Percentiles rank a stretch among this genome's conserved stretches.
phyloP scores from a whole-genome alignment of 2,888 invertebrate genomes.

The Dioctria rufipes region DNA sequence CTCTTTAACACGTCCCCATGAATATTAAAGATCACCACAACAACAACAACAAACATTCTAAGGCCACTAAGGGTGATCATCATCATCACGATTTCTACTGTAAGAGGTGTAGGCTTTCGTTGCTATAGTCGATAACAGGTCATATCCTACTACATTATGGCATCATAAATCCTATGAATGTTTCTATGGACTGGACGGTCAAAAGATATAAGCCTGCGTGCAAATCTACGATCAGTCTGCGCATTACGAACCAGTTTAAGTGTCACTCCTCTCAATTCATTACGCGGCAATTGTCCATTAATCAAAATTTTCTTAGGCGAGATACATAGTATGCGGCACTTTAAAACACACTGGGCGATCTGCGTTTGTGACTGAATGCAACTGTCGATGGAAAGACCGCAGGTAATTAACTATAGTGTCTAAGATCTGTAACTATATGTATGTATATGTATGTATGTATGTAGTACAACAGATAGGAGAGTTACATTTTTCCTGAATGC shows the following conservation, averaged over 20 bases:
- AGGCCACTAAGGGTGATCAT: neutral
- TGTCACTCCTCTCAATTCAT: conserved; percentile 55
- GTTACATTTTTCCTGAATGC: too few relatives aligned
- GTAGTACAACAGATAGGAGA: too few relatives aligned
- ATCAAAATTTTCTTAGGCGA: conserved; percentile 43
- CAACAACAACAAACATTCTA: too few relatives aligned
- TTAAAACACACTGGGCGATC: conserved; percentile 13
- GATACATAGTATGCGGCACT: neutral
- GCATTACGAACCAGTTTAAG: conserved; percentile 46
- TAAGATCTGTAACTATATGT: neutral
- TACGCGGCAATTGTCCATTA: conserved; percentile 50
- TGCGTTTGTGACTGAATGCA: conserved; percentile 14
- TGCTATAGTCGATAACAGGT: conserved; percentile 9
- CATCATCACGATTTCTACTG: neutral
- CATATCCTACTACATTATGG: conserved; percentile 21
- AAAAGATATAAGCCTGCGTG: conserved; percentile 26
- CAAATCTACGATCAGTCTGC: conserved; percentile 16
- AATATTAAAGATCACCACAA: neutral
- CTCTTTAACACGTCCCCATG: conserved; percentile 1
- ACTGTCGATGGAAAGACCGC: conserved; percentile 18
- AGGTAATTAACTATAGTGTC: conserved; percentile 30
- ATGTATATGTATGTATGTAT: too few relatives aligned
- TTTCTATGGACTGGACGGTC: conserved; percentile 8
- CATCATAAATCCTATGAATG: conserved; percentile 18
- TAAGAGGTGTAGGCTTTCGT: conserved; percentile 5